Conservation (phyloP, 2,797 vertebrate genomes). For the Fistularia commersonii region DNA sequence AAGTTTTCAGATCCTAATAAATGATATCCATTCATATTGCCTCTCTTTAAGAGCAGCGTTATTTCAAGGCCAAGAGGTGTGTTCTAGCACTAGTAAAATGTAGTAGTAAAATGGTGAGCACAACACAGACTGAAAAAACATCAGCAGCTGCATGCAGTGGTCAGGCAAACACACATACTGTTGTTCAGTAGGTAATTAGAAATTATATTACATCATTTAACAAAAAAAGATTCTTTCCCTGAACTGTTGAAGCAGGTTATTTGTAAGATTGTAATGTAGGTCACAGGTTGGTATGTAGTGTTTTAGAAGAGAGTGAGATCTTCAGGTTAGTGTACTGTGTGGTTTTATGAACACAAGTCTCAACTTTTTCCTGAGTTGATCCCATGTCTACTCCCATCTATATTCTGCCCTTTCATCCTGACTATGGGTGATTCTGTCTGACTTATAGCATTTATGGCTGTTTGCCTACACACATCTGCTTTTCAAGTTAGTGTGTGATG, state of each 20-base stretch:
- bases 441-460: conserved; percentile 1
- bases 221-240: not conserved
- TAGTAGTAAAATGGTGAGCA: too few species aligned
- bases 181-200: not conserved
- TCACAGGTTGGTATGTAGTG: conserved; percentile 10
- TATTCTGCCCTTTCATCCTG: too few species aligned
- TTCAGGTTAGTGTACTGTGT: conserved; percentile 36
- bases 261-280: not conserved
- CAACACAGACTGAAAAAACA: too few species aligned
- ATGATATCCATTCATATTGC: too few species aligned
- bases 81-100: too few species aligned
- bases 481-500: conserved; percentile 9
- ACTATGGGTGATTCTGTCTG: not conserved
- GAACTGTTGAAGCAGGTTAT: not conserved
- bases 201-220: conserved; percentile 6
- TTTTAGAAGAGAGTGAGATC: conserved; percentile 24
- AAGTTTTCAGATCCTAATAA: too few species aligned
- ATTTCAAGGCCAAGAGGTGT: too few species aligned
- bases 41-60: too few species aligned
- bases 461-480: conserved; percentile 19
- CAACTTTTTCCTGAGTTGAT: conserved; percentile 31
- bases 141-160: not conserved
- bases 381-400: conserved; percentile 39
- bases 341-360: conserved; percentile 42
- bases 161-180: not conserved